These are phyloP conservation scores for Taphrorychus bicolor DNA, from an alignment of 2,888 invertebrate genomes.

Conservation along the genomic window DNA sequence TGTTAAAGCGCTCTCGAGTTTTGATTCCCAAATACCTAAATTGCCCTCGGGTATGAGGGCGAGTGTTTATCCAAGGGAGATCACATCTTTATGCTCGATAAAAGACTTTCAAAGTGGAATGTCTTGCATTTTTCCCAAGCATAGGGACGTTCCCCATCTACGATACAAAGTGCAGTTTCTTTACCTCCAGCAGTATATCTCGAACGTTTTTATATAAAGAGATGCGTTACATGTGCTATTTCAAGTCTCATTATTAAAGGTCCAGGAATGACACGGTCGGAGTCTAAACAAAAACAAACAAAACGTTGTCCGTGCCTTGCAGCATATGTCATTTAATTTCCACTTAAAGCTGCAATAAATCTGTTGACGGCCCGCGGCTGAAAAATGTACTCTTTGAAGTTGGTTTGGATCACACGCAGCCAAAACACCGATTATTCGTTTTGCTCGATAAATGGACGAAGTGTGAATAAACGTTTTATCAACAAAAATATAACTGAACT, in stretches of 20 bases:
- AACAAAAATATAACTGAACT: too few species aligned
- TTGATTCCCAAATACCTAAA: conserved; percentile 12
- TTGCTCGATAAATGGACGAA: conserved; percentile 26
- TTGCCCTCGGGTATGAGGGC: conserved; percentile 8
- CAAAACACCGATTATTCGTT: conserved; percentile 33
- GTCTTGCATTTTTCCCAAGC: not conserved
- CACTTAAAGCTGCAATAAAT: conserved; percentile 34
- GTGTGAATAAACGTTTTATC: too few species aligned
- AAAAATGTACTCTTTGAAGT: conserved; percentile 31
- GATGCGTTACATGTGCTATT: not conserved
- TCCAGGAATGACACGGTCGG: conserved; percentile 2
- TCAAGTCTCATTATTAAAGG: not conserved
- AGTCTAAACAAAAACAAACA: conserved; percentile 21
- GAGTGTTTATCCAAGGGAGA: conserved; percentile 9
- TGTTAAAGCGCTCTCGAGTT: conserved; percentile 9
- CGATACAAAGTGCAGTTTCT: too few species aligned
- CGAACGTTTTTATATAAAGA: not conserved
- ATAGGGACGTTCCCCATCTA: not conserved
- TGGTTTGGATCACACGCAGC: conserved; percentile 20
- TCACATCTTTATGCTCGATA: conserved; percentile 20
- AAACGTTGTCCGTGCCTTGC: conserved; percentile 12
- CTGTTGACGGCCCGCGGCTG: conserved; percentile 13
- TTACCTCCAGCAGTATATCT: too few species aligned
- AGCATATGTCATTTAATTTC: conserved; percentile 37
- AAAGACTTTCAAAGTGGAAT: conserved; percentile 16